Evolutionary conservation across 1,140 invertebrate species (phyloP), one percentile per base, ranked within the genome.

Genomic region (Aphidius gifuensis): DNA sequence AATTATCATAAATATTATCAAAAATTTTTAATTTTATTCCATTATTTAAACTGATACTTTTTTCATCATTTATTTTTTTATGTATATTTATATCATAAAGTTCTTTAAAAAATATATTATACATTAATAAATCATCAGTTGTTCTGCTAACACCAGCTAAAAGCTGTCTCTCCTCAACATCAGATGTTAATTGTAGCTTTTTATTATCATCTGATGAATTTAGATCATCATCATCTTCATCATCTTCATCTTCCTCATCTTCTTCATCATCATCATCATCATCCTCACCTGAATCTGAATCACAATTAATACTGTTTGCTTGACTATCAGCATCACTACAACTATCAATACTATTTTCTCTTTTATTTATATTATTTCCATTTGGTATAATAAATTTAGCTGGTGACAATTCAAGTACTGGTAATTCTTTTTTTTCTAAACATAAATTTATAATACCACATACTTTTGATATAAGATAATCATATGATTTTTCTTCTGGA

Each of bases 401-500:
- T 4, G 86, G 85, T 61, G 84, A 86, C 59, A 80, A 75, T 53
- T 80, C 74, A 16, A 82, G 75, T 23, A 89, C 83, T 9, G 87
- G 87, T 39, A 89, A 68, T 45, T 84, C 82, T 71, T 84, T 85
- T 69, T 86, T 87, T 58, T 85, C 85, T 49, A 87, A 74, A 69
- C 87, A 88, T 23, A 85, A 74, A 65, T 85, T 85, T 64, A 89
- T 86, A 46, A 89, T 85, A 11, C 83, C 83, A 61, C 84, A 88
- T 3, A 87, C 83, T 67, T 84, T 80, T 23, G 84, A 83, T 54
- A 90, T 67, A 0, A 88, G 70, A 23, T 82, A 80, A 71, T 90
- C 87, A 66, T 86, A 88, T 6, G 80, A 75, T 56, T 85, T 85
- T 66, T 88, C 86, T 68, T 88, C 85, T 4, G 88, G 87, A 70